Conservation (phyloP, 2,113 vertebrate genomes). For the Saguinus midas region DNA sequence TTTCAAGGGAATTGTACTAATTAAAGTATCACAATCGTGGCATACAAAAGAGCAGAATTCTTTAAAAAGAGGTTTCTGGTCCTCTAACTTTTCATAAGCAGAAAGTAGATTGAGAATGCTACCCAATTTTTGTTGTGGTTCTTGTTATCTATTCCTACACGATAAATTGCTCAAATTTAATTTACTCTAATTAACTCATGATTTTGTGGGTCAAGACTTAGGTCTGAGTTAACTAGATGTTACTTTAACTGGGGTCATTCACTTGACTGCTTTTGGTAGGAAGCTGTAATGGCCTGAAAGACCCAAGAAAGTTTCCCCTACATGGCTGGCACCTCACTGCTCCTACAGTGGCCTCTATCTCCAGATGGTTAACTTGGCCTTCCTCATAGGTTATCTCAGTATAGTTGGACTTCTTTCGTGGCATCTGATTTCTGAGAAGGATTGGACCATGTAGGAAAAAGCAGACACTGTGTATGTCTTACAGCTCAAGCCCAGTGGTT, state of each 20-base stretch:
- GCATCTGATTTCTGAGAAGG: not conserved
- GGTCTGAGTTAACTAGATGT: not conserved
- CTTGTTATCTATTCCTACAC: not conserved
- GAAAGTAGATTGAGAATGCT: not conserved
- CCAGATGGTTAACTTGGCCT: not conserved
- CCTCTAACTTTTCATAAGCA: not conserved
- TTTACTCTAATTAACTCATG: not conserved
- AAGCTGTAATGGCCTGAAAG: not conserved
- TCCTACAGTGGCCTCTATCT: not conserved
- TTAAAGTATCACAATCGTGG: not conserved
- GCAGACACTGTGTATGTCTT: not conserved
- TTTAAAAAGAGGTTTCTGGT: not conserved
- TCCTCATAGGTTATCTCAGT: not conserved
- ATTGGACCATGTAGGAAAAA: not conserved
- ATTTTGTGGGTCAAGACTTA: not conserved
- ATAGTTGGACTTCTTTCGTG: not conserved
- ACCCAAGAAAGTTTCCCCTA: not conserved
- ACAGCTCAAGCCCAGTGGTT: not conserved
- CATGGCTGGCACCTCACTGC: not conserved
- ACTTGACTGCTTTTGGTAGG: not conserved
- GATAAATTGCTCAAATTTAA: not conserved
- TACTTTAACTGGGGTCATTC: not conserved
- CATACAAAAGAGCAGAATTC: not conserved
- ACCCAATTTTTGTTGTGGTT: not conserved
- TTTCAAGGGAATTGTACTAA: not conserved